Evolutionary conservation across 2,797 vertebrate species (phyloP).

Genomic region (Brachyrhaphis roseni): DNA sequence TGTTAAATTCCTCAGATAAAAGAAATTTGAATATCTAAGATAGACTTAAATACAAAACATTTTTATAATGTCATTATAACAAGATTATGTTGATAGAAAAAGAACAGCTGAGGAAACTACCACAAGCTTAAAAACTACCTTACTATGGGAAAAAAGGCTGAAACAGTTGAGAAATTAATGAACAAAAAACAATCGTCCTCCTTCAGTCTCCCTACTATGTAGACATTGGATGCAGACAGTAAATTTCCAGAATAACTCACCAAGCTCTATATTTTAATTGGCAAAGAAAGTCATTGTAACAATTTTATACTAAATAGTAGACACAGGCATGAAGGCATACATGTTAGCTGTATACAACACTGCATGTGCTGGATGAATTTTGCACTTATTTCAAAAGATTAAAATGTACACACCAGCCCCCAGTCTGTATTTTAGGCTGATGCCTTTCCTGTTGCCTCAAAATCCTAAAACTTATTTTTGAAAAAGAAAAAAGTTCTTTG

Average conservation of each 20-base stretch:
- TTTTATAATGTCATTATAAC: not conserved
- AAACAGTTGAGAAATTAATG: conserved; percentile 61
- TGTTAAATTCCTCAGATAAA: not conserved
- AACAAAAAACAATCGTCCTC: conserved; percentile 32
- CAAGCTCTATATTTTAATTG: conserved; percentile 15
- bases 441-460: conserved; percentile 72
- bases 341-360: not conserved
- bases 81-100: not conserved
- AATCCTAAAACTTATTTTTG: conserved; percentile 57
- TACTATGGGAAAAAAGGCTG: conserved; percentile 39
- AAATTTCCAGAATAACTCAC: conserved; percentile 29
- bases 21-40: not conserved
- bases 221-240: conserved; percentile 43
- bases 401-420: not conserved
- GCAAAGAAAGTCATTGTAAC: conserved; percentile 26
- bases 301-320: conserved; percentile 20
- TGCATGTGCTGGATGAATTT: not conserved
- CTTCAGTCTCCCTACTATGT: conserved; percentile 30
- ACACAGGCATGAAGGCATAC: conserved; percentile 6
- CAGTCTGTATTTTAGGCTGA: not conserved
- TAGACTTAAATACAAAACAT: not conserved
- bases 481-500: conserved; percentile 77
- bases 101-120: conserved; percentile 28
- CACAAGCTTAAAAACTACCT: conserved; percentile 60
- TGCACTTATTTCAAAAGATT: not conserved